Conservation (phyloP, 2,113 vertebrate genomes). For the Platanista minor region DNA sequence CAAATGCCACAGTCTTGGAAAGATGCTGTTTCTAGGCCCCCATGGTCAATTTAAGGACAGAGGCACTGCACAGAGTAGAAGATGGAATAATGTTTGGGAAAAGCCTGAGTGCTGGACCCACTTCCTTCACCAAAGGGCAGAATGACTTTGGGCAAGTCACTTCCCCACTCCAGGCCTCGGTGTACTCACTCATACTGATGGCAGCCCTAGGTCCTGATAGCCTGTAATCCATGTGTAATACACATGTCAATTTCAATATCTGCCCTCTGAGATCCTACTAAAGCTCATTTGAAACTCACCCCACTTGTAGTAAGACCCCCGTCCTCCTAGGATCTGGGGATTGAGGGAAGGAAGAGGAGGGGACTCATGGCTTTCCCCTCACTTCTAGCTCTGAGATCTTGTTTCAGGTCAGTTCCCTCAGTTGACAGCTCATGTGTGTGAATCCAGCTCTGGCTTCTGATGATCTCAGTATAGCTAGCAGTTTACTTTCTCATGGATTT, state of each 20-base stretch:
- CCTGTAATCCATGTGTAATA: accelerated
- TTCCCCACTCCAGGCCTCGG: not conserved
- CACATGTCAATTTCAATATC: not conserved
- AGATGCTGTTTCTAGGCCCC: not conserved
- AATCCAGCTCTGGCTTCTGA: not conserved
- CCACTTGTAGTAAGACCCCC: not conserved
- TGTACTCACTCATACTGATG: not conserved
- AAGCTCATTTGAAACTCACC: not conserved
- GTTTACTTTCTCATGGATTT: not conserved
- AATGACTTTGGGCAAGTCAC: not conserved
- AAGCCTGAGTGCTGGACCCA: not conserved
- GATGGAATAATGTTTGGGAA: not conserved
- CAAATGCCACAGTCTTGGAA: slow-evolving; percentile 40
- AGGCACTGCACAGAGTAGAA: not conserved
- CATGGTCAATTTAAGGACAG: slow-evolving; percentile 49
- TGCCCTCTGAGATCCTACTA: not conserved
- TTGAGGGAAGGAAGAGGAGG: not conserved
- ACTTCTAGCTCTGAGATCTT: not conserved
- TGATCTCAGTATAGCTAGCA: not conserved
- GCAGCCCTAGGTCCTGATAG: not conserved
- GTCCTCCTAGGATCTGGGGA: not conserved
- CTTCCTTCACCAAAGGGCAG: not conserved
- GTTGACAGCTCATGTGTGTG: not conserved
- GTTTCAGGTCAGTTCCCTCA: not conserved
- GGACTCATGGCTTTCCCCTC: not conserved